Conservation (phyloP, 2,888 invertebrate species). For the Scaptodrosophila latifasciaeformis region DNA sequence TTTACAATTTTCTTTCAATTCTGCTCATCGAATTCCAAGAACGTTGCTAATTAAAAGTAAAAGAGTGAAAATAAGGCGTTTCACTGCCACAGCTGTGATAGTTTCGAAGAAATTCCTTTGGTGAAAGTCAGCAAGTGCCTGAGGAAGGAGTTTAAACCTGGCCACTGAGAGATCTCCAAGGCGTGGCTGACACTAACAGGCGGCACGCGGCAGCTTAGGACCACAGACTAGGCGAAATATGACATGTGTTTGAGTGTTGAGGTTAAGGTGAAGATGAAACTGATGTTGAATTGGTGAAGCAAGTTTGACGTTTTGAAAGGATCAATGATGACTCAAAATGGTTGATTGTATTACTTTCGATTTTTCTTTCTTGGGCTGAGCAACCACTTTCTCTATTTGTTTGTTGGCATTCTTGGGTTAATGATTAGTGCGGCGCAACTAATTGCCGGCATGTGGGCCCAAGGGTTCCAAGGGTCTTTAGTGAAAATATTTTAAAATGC, state of each 20-base stretch:
- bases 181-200: conserved; percentile 40
- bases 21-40: conserved; percentile 24
- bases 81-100: conserved; percentile 29
- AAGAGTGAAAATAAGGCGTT: conserved; percentile 44
- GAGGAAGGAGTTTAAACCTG: background rate
- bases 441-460: conserved; percentile 51
- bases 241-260: conserved; percentile 57
- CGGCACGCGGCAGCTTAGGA: conserved; percentile 48
- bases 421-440: conserved; percentile 43
- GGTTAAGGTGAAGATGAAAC: conserved; percentile 33
- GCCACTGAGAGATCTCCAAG: conserved; percentile 12
- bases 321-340: conserved; percentile 13
- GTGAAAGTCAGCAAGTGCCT: conserved; percentile 45
- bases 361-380: conserved; percentile 23
- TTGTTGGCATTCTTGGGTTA: conserved; percentile 16
- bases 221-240: conserved; percentile 35
- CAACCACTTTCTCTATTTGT: conserved; percentile 33
- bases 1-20: too few relatives aligned
- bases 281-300: too few relatives aligned
- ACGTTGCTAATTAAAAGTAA: conserved; percentile 39
- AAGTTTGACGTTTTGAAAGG: conserved; percentile 11
- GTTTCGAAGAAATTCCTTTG: conserved; percentile 37
- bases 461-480: conserved; percentile 47
- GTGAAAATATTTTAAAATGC: conserved; percentile 30
- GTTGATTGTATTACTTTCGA: conserved; percentile 33